These are phyloP conservation scores for Phaetusa simplex DNA, from an alignment of 2,113 vertebrate species.

Conservation along the genomic window DNA sequence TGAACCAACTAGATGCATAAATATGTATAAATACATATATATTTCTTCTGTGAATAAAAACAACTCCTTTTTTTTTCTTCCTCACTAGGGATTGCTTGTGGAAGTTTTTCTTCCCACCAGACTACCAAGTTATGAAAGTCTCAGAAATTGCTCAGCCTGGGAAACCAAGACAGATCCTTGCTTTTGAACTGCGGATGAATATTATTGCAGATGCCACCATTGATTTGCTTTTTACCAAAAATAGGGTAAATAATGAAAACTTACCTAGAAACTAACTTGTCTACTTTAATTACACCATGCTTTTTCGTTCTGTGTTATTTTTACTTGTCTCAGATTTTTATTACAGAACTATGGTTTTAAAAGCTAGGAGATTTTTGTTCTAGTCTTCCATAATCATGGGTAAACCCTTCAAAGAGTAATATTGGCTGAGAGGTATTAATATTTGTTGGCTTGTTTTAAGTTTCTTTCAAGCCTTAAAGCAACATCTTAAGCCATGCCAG, in stretches of 20 bases:
- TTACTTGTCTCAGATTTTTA: neutral
- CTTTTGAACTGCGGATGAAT: conserved; percentile 98
- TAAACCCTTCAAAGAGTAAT: neutral
- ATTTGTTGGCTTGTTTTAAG: neutral
- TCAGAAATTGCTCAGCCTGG: conserved; percentile 89
- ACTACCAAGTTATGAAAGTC: conserved; percentile 94
- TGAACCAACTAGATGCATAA: neutral
- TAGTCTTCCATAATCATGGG: neutral
- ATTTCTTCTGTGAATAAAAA: neutral
- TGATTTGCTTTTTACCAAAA: conserved; percentile 98
- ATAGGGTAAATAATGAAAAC: conserved; percentile 82
- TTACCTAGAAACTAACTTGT: neutral
- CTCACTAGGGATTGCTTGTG: conserved; percentile 89
- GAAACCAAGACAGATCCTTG: conserved; percentile 91
- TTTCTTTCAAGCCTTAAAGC: neutral
- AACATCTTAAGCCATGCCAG: neutral
- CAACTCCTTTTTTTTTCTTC: neutral
- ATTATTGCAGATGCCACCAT: conserved; percentile 98
- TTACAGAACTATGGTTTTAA: neutral
- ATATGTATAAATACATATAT: neutral
- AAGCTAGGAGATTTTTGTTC: neutral
- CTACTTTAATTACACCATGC: neutral
- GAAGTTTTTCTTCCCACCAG: conserved; percentile 98
- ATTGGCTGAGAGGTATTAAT: neutral
- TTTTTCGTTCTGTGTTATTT: neutral